Conservation (phyloP, 2,797 vertebrate genomes). For the Xiphorhynchus erythropygius region DNA sequence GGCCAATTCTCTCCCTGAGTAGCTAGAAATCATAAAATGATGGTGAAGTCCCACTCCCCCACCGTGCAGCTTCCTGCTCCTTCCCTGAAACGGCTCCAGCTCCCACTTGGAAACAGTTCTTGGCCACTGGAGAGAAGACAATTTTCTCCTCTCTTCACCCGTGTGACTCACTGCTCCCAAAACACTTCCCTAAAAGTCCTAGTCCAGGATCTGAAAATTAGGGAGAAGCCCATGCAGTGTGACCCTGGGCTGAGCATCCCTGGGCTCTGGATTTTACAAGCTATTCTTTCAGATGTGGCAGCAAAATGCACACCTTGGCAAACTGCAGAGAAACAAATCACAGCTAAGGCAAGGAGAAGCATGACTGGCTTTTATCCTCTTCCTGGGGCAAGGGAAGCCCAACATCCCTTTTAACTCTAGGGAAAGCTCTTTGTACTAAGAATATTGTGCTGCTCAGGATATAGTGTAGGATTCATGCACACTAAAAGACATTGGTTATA, state of each 20-base stretch:
- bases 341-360: background rate
- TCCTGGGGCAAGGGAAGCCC: background rate
- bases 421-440: background rate
- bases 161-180: background rate
- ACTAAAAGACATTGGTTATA: background rate
- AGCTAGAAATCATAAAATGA: background rate
- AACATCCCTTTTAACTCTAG: background rate
- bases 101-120: conserved; percentile 5
- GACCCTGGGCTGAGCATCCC: background rate
- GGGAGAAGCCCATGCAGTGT: background rate
- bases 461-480: background rate
- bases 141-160: background rate
- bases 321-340: background rate
- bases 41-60: background rate
- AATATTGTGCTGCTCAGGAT: background rate
- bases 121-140: background rate
- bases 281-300: background rate
- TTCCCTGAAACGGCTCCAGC: background rate
- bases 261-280: background rate
- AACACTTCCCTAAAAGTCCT: background rate
- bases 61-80: background rate
- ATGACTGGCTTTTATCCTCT: background rate
- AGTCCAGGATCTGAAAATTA: background rate
- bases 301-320: background rate
- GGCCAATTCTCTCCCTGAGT: background rate